phyloP scores from a whole-genome alignment of 2,888 invertebrate species.

The Cantharis rufa region DNA sequence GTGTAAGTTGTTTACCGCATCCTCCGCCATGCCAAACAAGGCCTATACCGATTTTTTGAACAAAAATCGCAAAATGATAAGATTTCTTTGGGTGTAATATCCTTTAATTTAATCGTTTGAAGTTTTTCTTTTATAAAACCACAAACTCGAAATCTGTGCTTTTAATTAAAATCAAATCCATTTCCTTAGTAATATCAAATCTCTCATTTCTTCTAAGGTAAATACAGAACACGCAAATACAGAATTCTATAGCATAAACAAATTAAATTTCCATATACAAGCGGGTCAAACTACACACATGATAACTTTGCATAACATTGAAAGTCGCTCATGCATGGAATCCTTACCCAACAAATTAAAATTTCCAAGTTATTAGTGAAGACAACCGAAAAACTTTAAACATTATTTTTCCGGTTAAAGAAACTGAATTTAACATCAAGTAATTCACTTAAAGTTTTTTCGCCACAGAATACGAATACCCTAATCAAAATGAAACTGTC shows the following conservation, averaged over 20 bases:
- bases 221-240: neutral
- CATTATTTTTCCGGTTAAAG: neutral
- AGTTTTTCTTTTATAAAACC: neutral
- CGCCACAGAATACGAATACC: neutral
- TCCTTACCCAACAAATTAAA: neutral
- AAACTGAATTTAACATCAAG: neutral
- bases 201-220: neutral
- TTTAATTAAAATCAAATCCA: neutral
- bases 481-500: neutral
- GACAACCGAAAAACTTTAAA: neutral
- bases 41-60: neutral
- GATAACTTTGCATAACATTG: neutral
- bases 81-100: neutral
- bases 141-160: neutral
- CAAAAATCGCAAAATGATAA: neutral
- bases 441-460: neutral
- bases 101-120: neutral
- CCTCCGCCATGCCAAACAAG: neutral
- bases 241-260: neutral
- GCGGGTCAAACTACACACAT: neutral
- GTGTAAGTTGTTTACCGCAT: neutral
- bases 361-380: neutral
- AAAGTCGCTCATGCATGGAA: neutral
- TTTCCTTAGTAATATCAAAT: neutral
- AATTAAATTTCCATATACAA: neutral